Evolutionary conservation across 2,113 vertebrate genomes (phyloP).

Genomic region (Hemiscyllium ocellatum): DNA sequence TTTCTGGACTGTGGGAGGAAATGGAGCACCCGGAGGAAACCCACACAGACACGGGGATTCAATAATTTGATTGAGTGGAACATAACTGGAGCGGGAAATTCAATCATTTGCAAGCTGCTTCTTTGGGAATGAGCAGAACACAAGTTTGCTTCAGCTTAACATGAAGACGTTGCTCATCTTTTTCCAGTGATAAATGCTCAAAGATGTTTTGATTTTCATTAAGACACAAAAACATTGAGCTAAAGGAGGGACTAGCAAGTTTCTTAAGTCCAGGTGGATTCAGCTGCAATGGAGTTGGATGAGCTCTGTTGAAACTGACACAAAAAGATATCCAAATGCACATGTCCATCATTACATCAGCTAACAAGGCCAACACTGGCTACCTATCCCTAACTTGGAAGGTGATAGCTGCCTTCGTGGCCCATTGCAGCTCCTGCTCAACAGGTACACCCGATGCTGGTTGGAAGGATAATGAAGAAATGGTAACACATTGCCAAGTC

Average conservation of each 20-base stretch:
- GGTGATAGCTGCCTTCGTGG: too few relatives aligned
- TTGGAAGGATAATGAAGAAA: too few relatives aligned
- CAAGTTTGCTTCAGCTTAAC: not conserved
- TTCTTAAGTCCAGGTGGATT: not conserved
- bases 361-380: too few relatives aligned
- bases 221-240: not conserved
- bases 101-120: not conserved
- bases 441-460: too few relatives aligned
- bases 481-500: too few relatives aligned
- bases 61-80: not conserved
- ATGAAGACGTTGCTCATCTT: not conserved
- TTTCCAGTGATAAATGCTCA: not conserved
- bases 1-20: too few relatives aligned
- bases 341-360: too few relatives aligned
- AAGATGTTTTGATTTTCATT: not conserved
- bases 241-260: not conserved
- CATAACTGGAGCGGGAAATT: not conserved
- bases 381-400: too few relatives aligned
- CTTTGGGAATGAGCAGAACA: not conserved
- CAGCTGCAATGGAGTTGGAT: not conserved
- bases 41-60: too few relatives aligned
- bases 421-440: too few relatives aligned
- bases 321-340: not conserved
- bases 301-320: not conserved
- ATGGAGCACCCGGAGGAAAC: too few relatives aligned